Conservation (phyloP, 1,140 invertebrate genomes). For the Tetragonula clypearis region DNA sequence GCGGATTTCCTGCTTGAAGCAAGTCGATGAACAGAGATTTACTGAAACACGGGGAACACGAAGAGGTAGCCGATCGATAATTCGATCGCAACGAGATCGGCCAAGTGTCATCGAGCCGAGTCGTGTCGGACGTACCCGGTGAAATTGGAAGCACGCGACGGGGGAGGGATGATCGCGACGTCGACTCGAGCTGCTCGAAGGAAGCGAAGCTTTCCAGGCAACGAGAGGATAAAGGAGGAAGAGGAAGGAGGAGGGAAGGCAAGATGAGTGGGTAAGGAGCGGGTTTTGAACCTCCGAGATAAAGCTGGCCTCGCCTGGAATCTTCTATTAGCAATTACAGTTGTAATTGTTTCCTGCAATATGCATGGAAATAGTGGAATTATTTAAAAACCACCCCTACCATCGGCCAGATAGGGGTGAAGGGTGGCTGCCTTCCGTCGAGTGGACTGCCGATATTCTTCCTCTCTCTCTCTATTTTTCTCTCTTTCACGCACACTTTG, state of each 20-base stretch:
- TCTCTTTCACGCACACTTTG: constrained; percentile 5
- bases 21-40: no score
- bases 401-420: not conserved
- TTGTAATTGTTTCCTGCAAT: constrained; percentile 83
- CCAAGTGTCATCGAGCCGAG: constrained; percentile 20
- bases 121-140: constrained; percentile 29
- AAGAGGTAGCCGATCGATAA: not conserved
- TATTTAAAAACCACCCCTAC: constrained; percentile 81
- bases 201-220: not conserved
- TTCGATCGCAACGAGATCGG: constrained; percentile 22
- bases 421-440: constrained; percentile 27
- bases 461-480: not conserved
- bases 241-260: constrained; percentile 28
- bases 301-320: constrained; percentile 81
- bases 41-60: no score
- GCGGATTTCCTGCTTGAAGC: no score
- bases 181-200: no score
- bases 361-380: constrained; percentile 82
- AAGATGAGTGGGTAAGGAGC: constrained; percentile 62
- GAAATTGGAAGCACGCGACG: constrained; percentile 46
- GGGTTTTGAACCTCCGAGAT: constrained; percentile 74
- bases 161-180: constrained; percentile 36
- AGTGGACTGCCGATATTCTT: constrained; percentile 62
- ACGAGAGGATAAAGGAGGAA: constrained; percentile 35
- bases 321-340: constrained; percentile 83